Conservation (phyloP, 2,888 invertebrate species). For the Caenorhabditis zanzibari region DNA sequence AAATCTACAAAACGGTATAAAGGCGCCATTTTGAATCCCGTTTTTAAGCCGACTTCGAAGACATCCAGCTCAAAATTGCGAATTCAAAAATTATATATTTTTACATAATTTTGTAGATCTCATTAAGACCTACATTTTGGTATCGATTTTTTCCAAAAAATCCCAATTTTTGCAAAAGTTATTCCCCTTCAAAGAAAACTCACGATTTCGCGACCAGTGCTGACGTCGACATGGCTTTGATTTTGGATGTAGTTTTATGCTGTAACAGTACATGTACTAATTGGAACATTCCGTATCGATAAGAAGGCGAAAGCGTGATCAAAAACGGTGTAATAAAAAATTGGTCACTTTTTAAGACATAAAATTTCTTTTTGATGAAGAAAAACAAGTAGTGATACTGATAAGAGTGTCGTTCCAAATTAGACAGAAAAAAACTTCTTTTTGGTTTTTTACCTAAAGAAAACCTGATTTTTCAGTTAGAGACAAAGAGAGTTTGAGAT, state of each 20-base stretch:
- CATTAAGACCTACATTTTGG: too few species aligned
- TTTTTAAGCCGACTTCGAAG: too few species aligned
- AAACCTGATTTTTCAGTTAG: too few species aligned
- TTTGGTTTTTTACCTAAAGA: too few species aligned
- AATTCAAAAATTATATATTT: too few species aligned
- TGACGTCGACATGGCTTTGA: slow-evolving; percentile 59
- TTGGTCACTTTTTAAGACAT: neutral
- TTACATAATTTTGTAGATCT: too few species aligned
- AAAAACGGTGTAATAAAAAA: slow-evolving; percentile 6
- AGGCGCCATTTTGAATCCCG: too few species aligned
- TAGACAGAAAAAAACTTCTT: neutral
- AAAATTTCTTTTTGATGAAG: too few species aligned
- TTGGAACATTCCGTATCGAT: neutral
- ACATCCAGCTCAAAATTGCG: too few species aligned
- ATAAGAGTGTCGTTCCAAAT: slow-evolving; percentile 14
- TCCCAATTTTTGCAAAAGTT: neutral
- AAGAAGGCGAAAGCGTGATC: neutral
- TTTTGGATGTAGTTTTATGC: slow-evolving; percentile 9
- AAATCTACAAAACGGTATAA: too few species aligned
- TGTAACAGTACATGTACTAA: slow-evolving; percentile 33
- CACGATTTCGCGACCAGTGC: slow-evolving; percentile 63
- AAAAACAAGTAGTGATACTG: slow-evolving; percentile 11
- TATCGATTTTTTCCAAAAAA: too few species aligned
- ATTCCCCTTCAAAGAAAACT: slow-evolving; percentile 32
- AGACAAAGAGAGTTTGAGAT: too few species aligned